Conservation (phyloP, 2,113 vertebrate genomes). For the Heterotilapia buettikoferi region DNA sequence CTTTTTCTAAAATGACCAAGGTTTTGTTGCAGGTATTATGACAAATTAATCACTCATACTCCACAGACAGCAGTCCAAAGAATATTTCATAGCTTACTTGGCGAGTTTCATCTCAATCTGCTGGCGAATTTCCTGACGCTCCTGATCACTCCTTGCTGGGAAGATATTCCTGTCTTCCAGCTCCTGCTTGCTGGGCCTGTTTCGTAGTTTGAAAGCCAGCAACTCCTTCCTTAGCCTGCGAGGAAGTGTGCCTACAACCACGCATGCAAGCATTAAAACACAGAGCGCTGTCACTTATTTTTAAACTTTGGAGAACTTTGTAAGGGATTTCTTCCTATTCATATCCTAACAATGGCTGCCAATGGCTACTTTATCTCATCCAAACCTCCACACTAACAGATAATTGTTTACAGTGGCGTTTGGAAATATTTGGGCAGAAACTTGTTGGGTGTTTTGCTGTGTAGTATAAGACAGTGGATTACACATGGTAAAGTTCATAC, state of each 20-base stretch:
- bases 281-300: background rate
- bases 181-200: slow-evolving; percentile 94
- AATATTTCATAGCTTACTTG: slow-evolving; percentile 78
- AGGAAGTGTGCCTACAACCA: slow-evolving; percentile 84
- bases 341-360: background rate
- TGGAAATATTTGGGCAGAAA: background rate
- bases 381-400: background rate
- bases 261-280: background rate
- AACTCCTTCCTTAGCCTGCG: slow-evolving; percentile 95
- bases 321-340: background rate
- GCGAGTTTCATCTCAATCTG: slow-evolving; percentile 98
- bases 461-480: background rate
- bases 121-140: slow-evolving; percentile 93
- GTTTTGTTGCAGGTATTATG: background rate
- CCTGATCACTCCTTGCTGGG: slow-evolving; percentile 89
- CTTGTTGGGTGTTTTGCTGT: background rate
- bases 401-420: background rate
- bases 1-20: background rate
- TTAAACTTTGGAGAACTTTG: background rate
- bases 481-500: background rate
- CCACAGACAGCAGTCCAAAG: background rate
- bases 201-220: slow-evolving; percentile 88
- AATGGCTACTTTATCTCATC: background rate
- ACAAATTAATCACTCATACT: background rate
- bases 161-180: slow-evolving; percentile 95